These are phyloP conservation scores for Actenoides hombroni DNA, from an alignment of 2,113 vertebrate genomes.

Conservation along the genomic window DNA sequence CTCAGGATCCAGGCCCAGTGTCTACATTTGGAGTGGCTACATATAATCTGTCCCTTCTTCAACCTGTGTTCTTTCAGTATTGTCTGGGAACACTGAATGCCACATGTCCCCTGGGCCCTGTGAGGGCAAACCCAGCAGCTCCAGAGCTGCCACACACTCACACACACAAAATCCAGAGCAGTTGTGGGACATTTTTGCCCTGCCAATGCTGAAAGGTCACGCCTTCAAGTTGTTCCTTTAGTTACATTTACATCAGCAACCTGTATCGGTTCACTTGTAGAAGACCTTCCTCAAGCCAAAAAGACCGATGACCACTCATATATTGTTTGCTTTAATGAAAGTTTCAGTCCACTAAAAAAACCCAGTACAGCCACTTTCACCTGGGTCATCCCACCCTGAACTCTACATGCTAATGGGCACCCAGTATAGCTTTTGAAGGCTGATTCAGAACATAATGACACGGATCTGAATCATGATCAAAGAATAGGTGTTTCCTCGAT, in stretches of 20 bases:
- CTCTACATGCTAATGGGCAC: neutral
- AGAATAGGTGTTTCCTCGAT: neutral
- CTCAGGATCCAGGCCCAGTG: neutral
- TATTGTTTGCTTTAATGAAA: neutral
- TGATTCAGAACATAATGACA: neutral
- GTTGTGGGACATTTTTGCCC: neutral
- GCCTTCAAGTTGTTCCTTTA: neutral
- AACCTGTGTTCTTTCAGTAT: neutral
- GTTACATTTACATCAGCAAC: neutral
- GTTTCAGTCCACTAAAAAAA: neutral
- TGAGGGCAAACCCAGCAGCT: neutral
- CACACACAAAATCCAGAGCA: neutral
- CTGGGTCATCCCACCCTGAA: neutral
- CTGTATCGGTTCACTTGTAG: neutral
- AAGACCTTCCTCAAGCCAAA: neutral
- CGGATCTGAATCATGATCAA: neutral
- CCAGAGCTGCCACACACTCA: neutral
- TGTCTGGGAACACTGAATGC: rapidly evolving
- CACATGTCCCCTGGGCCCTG: neutral
- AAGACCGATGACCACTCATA: neutral
- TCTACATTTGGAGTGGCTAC: neutral
- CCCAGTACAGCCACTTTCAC: neutral
- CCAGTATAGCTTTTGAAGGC: neutral
- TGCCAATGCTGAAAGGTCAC: neutral
- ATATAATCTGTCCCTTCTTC: neutral